Base-by-base conservation (phyloP, 2,113 vertebrate species). In the Enhydra lutris region DNA sequence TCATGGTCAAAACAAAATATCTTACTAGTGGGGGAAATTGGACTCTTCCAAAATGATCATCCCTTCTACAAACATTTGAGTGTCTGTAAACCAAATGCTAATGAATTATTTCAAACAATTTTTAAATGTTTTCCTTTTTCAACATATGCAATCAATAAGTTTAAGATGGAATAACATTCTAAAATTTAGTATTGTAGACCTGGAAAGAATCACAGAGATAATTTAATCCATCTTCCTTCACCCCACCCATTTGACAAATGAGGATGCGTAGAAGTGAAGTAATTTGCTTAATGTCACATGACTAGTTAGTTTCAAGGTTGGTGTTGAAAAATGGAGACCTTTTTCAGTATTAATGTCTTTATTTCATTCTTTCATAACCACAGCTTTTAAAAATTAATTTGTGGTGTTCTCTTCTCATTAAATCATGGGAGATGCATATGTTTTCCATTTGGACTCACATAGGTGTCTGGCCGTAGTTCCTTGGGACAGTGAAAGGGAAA, bases 71-170 rank as follows among this genome's bases (percentile, higher is more conserved):
- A 91, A 95, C 71, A 71, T 73, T 61, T 94, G 24, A 39, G 34
- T 55, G 3, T 87, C 67, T 76, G n/a, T n/a, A 82, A 91, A 78
- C 36, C 57, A 89, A 93, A 82, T 76, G 13, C 45, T 91, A 85
- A 36, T 55, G 10, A 94, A 90, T 96, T 59, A 92, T 81, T 88
- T 34, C 65, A 15, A 71, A 71, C 94, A 76, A 14, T 1, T 88
- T 61, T 89, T 76, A 67, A 87, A 12, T 6, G 52, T 7, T 86
- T 65, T 94, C n/a, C 45, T 78, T 59, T 80, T 59, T 76, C 24
- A 88, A 61, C 55, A 88, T 89, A 85, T 81, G 55, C 65, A 88
- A 91, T 59, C 65, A 91, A 23, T 96, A 95, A 94, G 20, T 88
- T 74, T 73, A 69, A 89, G 87, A 78, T 73, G 73, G n/a, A 20